Evolutionary conservation across 2,113 vertebrate species (phyloP).

Genomic region (Rissa tridactyla): DNA sequence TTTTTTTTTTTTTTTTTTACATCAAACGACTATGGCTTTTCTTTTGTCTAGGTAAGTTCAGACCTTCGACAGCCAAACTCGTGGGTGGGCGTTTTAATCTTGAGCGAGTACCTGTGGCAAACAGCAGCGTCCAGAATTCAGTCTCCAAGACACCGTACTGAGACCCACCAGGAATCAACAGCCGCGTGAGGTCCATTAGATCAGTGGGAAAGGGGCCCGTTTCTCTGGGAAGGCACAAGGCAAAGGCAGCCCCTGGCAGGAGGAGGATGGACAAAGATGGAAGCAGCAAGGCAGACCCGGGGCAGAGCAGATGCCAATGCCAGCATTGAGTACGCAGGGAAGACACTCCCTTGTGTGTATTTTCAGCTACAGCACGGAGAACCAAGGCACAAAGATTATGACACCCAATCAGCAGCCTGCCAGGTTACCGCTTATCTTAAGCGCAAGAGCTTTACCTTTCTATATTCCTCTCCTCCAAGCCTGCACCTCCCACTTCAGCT

Average conservation of each 20-base stretch:
- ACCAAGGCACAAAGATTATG: neutral
- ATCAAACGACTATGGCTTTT: neutral
- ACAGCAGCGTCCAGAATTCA: neutral
- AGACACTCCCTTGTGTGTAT: neutral
- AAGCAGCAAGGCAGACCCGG: neutral
- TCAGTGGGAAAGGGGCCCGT: neutral
- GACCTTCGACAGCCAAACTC: neutral
- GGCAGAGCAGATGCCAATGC: neutral
- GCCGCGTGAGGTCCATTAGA: fast-evolving
- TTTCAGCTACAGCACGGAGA: neutral
- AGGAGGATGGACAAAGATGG: neutral
- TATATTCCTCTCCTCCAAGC: neutral
- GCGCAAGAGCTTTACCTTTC: neutral
- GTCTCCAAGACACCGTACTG: neutral
- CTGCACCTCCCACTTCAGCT: neutral
- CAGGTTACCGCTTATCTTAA: neutral
- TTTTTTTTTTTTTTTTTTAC: neutral
- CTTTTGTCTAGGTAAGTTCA: neutral
- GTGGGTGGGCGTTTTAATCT: neutral
- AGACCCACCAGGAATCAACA: neutral
- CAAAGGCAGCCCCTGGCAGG: neutral
- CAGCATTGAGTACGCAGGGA: fast-evolving
- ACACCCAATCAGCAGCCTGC: neutral
- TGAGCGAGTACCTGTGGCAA: fast-evolving
- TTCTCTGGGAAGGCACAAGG: neutral